Evolutionary conservation across 2,113 vertebrate genomes (phyloP).

Genomic region (Piprites chloris): DNA sequence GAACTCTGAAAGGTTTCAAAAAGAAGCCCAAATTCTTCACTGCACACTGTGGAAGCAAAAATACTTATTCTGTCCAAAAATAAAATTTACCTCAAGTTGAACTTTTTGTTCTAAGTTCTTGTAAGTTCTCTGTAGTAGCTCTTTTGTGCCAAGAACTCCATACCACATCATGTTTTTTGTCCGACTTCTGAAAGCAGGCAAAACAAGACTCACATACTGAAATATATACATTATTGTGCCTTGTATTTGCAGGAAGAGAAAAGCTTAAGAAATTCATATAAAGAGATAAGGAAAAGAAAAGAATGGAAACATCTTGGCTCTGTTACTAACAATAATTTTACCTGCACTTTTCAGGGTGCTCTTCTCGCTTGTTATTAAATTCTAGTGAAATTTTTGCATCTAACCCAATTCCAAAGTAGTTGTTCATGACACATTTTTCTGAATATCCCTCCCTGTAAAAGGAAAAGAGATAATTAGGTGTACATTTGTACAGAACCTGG

Average conservation of each 20-base stretch:
- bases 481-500: background rate
- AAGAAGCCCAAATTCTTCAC: background rate
- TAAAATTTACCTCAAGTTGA: conserved; percentile 88
- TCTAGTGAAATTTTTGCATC: conserved; percentile 98
- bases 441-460: conserved; percentile 89
- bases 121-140: conserved; percentile 94
- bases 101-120: conserved; percentile 98
- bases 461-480: background rate
- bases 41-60: background rate
- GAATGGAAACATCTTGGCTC: background rate
- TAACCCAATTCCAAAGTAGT: conserved; percentile 97
- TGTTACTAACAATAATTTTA: conserved; percentile 49
- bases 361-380: conserved; percentile 97
- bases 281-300: background rate
- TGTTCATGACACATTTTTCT: conserved; percentile 99
- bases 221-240: background rate
- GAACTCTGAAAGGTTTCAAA: background rate
- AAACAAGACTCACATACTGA: background rate
- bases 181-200: conserved; percentile 81
- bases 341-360: conserved; percentile 98
- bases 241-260: background rate
- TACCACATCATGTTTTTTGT: conserved; percentile 99
- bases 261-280: background rate
- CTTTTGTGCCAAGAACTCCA: conserved; percentile 94
- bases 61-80: background rate